Percentiles rank a stretch among this genome's conserved stretches.
These are phyloP conservation scores for rat (Rattus norvegicus) DNA, from an alignment of 2,113 vertebrate genomes.

Conservation along the genomic window DNA sequence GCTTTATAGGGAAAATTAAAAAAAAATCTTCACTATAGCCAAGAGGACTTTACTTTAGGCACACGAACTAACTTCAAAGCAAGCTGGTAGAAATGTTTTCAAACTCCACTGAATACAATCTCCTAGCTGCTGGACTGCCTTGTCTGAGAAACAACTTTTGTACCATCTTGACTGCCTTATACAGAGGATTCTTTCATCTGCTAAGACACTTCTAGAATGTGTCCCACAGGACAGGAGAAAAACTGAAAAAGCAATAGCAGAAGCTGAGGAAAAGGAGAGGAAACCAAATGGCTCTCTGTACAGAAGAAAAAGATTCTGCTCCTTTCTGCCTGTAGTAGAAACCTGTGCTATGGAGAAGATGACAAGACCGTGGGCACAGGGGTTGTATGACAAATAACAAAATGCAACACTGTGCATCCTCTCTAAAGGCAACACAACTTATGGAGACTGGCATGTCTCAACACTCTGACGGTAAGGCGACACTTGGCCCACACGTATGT, in stretches of 20 bases:
- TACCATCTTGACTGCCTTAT: conserved; percentile 60
- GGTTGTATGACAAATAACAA: conserved; percentile 36
- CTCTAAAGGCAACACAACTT: conserved; percentile 61
- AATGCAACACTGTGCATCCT: conserved; percentile 71
- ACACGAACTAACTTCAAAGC: conserved; percentile 46
- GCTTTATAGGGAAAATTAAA: conserved; percentile 51
- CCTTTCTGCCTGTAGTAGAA: conserved; percentile 14
- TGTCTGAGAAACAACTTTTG: conserved; percentile 63
- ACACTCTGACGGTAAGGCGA: conserved; percentile 76
- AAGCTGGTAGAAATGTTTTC: conserved; percentile 42
- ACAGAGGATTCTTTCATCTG: conserved; percentile 65
- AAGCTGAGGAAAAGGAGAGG: background rate
- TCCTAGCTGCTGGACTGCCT: conserved; percentile 28
- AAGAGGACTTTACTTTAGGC: conserved; percentile 52
- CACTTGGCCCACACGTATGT: conserved; percentile 82
- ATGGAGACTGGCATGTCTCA: conserved; percentile 63
- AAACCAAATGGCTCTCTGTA: conserved; percentile 37
- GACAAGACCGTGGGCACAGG: conserved; percentile 75
- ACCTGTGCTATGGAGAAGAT: conserved; percentile 58
- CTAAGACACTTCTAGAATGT: conserved; percentile 33
- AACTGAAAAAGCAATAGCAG: conserved; percentile 21
- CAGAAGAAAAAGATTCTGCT: conserved; percentile 39
- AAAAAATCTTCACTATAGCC: conserved; percentile 55
- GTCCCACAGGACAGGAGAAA: background rate
- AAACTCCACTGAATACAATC: conserved; percentile 55